Percentiles rank a stretch among this genome's conserved stretches.
Evolutionary conservation across 2,797 vertebrate species (phyloP).

Genomic region (Amphiprion clarkii): DNA sequence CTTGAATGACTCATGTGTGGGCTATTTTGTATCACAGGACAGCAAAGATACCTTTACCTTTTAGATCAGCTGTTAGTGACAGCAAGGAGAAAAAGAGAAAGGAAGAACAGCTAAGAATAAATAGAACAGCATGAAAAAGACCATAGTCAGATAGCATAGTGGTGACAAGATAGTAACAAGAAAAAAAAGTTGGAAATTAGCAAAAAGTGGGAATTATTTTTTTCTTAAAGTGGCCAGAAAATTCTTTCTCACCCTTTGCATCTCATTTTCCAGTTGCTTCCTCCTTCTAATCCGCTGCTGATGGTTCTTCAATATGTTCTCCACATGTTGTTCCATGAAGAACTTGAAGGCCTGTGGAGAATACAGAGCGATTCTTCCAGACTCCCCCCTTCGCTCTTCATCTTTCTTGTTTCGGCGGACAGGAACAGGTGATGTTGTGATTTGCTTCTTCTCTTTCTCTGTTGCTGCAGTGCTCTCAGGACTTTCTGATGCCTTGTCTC

Average conservation of each 20-base stretch:
- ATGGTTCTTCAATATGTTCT: conserved; percentile 98
- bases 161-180: neutral
- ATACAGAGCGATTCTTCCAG: conserved; percentile 90
- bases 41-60: conserved; percentile 91
- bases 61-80: conserved; percentile 94
- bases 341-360: conserved; percentile 99
- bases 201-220: neutral
- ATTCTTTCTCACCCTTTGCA: conserved; percentile 92
- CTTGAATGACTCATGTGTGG: conserved; percentile 86
- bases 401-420: conserved; percentile 95
- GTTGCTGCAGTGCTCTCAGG: conserved; percentile 67
- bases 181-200: conserved; percentile 23
- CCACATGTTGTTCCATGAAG: conserved; percentile 99
- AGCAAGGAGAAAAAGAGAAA: conserved; percentile 88
- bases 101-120: conserved; percentile 79
- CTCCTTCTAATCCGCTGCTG: conserved; percentile 94
- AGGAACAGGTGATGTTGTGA: conserved; percentile 96
- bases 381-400: conserved; percentile 93
- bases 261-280: conserved; percentile 98
- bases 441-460: conserved; percentile 97
- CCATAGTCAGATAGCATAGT: conserved; percentile 34
- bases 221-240: neutral
- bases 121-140: conserved; percentile 76
- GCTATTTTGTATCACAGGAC: conserved; percentile 87
- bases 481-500: conserved; percentile 70